These are phyloP conservation scores for Sterrhoptilus dennistouni DNA, from an alignment of 2,113 vertebrate species.

Conservation along the genomic window DNA sequence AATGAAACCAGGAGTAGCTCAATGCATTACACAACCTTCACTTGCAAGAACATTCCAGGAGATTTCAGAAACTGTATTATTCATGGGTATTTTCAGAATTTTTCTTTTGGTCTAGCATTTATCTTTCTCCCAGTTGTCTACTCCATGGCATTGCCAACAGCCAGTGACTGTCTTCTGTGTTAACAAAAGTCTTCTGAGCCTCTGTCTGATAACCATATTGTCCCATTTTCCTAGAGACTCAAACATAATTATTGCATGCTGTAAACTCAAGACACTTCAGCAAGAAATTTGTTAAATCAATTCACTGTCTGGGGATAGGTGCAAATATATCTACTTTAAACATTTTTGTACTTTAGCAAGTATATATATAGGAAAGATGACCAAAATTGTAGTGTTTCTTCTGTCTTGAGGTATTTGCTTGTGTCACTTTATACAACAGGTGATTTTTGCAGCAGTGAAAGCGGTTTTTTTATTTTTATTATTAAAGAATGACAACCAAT, in stretches of 20 bases:
- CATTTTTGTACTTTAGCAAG: neutral
- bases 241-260: neutral
- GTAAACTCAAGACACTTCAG: neutral
- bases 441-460: neutral
- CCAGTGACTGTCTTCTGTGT: neutral
- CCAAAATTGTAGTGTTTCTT: neutral
- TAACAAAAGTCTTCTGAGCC: neutral
- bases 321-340: neutral
- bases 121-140: neutral
- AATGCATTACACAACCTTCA: neutral
- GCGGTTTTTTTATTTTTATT: neutral
- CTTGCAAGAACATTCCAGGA: neutral
- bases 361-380: neutral
- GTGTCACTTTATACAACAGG: neutral
- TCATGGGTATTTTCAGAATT: neutral
- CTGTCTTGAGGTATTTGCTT: neutral
- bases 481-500: neutral
- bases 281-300: neutral
- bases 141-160: neutral
- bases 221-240: neutral
- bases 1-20: neutral
- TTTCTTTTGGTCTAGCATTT: neutral
- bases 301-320: neutral
- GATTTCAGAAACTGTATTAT: neutral
- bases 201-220: neutral